A percentile compares a stretch with the other conserved stretches of the same genome.
phyloP scores from a whole-genome alignment of 2,797 vertebrate genomes.

The Schizopygopsis malacanthus region DNA sequence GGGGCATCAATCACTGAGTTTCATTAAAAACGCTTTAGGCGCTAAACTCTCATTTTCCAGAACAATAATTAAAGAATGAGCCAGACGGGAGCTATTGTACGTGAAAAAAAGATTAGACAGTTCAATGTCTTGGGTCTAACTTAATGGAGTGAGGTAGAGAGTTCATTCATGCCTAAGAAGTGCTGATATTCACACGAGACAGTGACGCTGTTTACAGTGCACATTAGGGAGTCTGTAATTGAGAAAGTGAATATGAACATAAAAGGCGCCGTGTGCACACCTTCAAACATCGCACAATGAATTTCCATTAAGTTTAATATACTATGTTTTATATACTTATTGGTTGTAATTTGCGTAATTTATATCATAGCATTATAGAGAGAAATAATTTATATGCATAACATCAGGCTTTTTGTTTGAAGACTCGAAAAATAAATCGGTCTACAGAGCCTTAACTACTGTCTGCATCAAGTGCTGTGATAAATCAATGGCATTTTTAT shows the following conservation, averaged over 20 bases:
- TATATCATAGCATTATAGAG: conserved; percentile 84
- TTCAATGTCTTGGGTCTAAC: conserved; percentile 43
- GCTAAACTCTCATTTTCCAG: conserved; percentile 67
- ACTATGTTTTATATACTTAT: conserved; percentile 99
- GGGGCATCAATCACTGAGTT: conserved; percentile 77
- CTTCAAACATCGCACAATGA: conserved; percentile 84
- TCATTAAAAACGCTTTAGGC: conserved; percentile 74
- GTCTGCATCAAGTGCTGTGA: conserved; percentile 91
- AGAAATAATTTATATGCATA: conserved; percentile 89
- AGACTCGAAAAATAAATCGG: conserved; percentile 83
- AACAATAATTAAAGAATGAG: conserved; percentile 70
- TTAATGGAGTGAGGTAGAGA: conserved; percentile 48
- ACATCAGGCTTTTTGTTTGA: conserved; percentile 92
- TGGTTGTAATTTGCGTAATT: conserved; percentile 94
- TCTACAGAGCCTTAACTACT: conserved; percentile 96
- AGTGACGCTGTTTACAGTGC: conserved; percentile 24
- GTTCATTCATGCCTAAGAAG: conserved; percentile 28
- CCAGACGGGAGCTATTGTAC: conserved; percentile 58
- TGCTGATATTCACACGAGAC: not conserved
- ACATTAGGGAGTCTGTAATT: conserved; percentile 39
- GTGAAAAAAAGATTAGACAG: conserved; percentile 61
- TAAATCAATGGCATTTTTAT: conserved; percentile 99
- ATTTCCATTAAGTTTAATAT: conserved; percentile 99
- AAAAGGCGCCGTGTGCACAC: conserved; percentile 58
- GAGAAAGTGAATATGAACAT: conserved; percentile 71